These are phyloP conservation scores for Syrista parreyssii DNA, from an alignment of 2,888 invertebrate genomes.

Conservation along the genomic window DNA sequence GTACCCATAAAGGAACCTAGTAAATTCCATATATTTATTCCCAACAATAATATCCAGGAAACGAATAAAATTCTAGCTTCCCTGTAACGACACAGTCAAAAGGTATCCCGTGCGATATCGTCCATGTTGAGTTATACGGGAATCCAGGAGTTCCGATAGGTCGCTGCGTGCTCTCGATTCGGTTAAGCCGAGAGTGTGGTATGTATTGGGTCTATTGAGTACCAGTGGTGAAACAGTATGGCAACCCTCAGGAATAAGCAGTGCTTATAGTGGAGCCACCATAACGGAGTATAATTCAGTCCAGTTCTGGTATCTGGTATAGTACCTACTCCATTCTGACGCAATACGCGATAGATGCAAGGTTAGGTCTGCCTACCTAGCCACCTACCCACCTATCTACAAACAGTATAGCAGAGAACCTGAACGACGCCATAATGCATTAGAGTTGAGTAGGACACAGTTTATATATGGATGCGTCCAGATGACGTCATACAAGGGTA, in stretches of 20 bases:
- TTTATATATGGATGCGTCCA: slow-evolving; percentile 36
- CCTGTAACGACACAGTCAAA: no score
- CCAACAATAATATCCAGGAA: neutral
- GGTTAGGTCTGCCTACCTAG: slow-evolving; percentile 1
- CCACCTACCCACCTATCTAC: neutral
- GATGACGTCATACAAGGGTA: slow-evolving; percentile 37
- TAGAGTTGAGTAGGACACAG: slow-evolving; percentile 50
- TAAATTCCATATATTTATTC: neutral
- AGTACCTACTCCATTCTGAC: slow-evolving; percentile 51
- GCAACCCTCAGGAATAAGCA: slow-evolving; percentile 33
- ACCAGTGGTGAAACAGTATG: slow-evolving; percentile 34
- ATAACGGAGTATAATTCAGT: slow-evolving; percentile 61
- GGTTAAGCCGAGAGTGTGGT: slow-evolving; percentile 38
- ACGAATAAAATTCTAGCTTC: neutral
- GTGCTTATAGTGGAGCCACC: slow-evolving; percentile 49
- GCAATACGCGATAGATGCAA: slow-evolving; percentile 46
- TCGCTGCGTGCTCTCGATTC: slow-evolving; percentile 34
- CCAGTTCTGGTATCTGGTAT: slow-evolving; percentile 53
- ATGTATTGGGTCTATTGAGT: slow-evolving; percentile 54
- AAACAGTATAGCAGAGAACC: neutral
- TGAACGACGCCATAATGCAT: slow-evolving; percentile 46
- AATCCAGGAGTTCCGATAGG: slow-evolving; percentile 12
- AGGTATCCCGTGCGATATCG: neutral
- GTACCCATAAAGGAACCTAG: neutral
- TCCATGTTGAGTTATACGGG: slow-evolving; percentile 21